Evolutionary conservation across 2,113 vertebrate species (phyloP).

Genomic region (Amblyopsis rosae): DNA sequence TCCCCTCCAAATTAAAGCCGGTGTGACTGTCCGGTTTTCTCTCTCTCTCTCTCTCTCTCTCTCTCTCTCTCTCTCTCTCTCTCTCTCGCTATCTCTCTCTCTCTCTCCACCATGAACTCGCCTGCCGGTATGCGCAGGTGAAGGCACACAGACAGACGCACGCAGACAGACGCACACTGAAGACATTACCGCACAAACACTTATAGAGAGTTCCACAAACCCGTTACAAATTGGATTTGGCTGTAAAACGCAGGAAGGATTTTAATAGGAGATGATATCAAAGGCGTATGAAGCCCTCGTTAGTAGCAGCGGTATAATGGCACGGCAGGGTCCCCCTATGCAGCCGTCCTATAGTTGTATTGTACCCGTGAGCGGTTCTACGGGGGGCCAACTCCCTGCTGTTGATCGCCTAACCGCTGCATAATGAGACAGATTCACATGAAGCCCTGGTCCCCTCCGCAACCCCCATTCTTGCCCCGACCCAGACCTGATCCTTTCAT

Average conservation of each 20-base stretch:
- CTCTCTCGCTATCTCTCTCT: slow-evolving; percentile 14
- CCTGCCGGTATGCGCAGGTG: slow-evolving; percentile 80
- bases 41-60: too few species aligned
- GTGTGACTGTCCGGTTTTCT: slow-evolving; percentile 64
- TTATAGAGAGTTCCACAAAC: slow-evolving; percentile 30
- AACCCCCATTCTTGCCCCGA: slow-evolving; percentile 64
- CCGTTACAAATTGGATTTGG: slow-evolving; percentile 95
- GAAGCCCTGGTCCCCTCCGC: slow-evolving; percentile 80
- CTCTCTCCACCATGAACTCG: slow-evolving; percentile 75
- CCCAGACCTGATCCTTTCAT: slow-evolving; percentile 86
- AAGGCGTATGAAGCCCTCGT: slow-evolving; percentile 95
- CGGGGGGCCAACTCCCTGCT: slow-evolving; percentile 85
- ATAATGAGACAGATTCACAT: slow-evolving; percentile 94
- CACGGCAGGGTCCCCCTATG: slow-evolving; percentile 82
- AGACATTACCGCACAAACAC: slow-evolving; percentile 3
- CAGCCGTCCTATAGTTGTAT: slow-evolving; percentile 79
- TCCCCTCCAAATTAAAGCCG: slow-evolving; percentile 68
- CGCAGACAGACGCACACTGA: slow-evolving; percentile 2
- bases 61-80: slow-evolving; percentile 1
- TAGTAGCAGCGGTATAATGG: slow-evolving; percentile 89
- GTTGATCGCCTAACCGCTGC: slow-evolving; percentile 89
- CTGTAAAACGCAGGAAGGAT: slow-evolving; percentile 84
- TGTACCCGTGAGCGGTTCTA: slow-evolving; percentile 86
- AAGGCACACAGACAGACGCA: slow-evolving; percentile 42
- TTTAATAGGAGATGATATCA: slow-evolving; percentile 96